A percentile compares a stretch with the other conserved stretches of the same genome.
Evolutionary conservation across 2,888 invertebrate species (phyloP).

Genomic region (Achlya flavicornis): DNA sequence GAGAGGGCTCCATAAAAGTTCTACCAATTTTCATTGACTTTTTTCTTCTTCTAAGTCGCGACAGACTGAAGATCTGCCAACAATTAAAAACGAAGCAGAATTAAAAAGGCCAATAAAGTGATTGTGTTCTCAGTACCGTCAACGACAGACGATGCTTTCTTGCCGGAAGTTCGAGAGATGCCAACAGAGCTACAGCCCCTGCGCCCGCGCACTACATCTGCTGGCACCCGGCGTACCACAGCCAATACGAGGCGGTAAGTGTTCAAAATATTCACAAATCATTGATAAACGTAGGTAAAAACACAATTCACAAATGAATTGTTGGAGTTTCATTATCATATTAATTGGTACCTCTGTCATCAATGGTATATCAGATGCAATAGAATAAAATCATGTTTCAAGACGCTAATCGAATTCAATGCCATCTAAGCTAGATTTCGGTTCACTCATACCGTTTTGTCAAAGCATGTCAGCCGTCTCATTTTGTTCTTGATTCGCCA

Average conservation of each 20-base stretch:
- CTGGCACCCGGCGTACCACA: conserved; percentile 70
- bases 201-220: conserved; percentile 72
- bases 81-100: neutral
- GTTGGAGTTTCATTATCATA: neutral
- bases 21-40: no score
- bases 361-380: neutral
- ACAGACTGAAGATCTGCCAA: neutral
- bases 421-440: conserved; percentile 24
- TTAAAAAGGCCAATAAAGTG: neutral
- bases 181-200: conserved; percentile 63
- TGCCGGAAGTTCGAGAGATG: conserved; percentile 70
- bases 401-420: conserved; percentile 1
- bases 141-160: conserved; percentile 72
- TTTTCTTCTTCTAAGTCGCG: no score
- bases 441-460: conserved; percentile 28
- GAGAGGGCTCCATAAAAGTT: no score
- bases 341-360: neutral
- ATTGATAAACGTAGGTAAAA: conserved; percentile 5
- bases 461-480: conserved; percentile 47
- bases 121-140: conserved; percentile 53
- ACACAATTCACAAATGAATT: conserved; percentile 6
- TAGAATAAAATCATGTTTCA: neutral
- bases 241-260: conserved; percentile 75
- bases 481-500: conserved; percentile 33
- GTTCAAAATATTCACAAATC: neutral